A percentile compares a stretch with the other conserved stretches of the same genome.
Evolutionary conservation across 2,888 invertebrate genomes (phyloP).

Genomic region (Macaria liturata): DNA sequence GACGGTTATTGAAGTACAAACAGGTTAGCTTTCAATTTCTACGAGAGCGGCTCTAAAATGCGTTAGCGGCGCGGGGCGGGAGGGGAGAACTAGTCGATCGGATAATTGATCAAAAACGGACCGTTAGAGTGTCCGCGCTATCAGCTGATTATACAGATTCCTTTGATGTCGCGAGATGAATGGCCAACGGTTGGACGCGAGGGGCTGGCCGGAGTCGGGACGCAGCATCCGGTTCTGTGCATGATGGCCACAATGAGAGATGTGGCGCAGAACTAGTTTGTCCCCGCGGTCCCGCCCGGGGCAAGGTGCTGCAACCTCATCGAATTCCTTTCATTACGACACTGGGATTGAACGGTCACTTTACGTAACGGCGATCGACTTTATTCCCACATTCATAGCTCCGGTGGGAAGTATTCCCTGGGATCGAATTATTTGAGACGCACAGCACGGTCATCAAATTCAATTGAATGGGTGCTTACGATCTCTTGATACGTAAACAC

Average conservation of each 20-base stretch:
- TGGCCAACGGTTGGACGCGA: slow-evolving; percentile 54
- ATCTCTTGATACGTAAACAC: slow-evolving; percentile 18
- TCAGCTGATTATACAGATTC: slow-evolving; percentile 73
- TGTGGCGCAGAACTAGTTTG: slow-evolving; percentile 76
- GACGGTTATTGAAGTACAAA: slow-evolving; percentile 63
- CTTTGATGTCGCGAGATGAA: slow-evolving; percentile 73
- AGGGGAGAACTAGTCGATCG: slow-evolving; percentile 53
- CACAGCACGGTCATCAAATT: slow-evolving; percentile 29
- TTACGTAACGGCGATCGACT: slow-evolving; percentile 54
- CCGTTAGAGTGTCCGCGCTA: slow-evolving; percentile 65
- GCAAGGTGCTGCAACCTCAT: slow-evolving; percentile 69
- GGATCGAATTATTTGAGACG: slow-evolving; percentile 20
- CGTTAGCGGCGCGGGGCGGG: slow-evolving; percentile 52
- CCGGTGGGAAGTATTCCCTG: slow-evolving; percentile 25
- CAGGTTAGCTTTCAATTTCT: slow-evolving; percentile 78
- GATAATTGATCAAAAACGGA: slow-evolving; percentile 70
- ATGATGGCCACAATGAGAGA: slow-evolving; percentile 71
- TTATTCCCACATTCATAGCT: slow-evolving; percentile 34
- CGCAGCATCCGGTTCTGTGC: slow-evolving; percentile 80
- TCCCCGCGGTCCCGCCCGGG: slow-evolving; percentile 42
- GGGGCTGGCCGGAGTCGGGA: slow-evolving; percentile 37
- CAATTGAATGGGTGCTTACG: slow-evolving; percentile 31
- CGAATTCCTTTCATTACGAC: slow-evolving; percentile 69
- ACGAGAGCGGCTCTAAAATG: slow-evolving; percentile 58
- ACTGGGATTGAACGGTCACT: slow-evolving; percentile 66